Evolutionary conservation across 2,113 vertebrate species (phyloP).

Genomic region (Notothenia rossii): DNA sequence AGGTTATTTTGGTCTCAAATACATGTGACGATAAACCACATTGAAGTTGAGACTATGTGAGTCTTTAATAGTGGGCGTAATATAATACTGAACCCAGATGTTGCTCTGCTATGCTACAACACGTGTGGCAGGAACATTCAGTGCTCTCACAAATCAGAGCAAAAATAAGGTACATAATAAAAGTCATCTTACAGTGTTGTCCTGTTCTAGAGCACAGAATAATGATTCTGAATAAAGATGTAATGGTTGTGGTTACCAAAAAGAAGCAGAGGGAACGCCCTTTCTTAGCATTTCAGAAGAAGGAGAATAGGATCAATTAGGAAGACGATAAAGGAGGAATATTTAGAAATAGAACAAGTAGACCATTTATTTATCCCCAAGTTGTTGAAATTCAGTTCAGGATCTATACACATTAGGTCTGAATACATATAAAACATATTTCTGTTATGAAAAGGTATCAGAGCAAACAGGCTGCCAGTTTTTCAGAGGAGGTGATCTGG

Average conservation of each 20-base stretch:
- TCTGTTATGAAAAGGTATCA: no score
- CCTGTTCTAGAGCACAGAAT: neutral
- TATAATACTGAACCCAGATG: conserved; percentile 21
- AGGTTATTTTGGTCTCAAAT: neutral
- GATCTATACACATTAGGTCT: no score
- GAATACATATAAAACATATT: no score
- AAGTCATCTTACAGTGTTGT: neutral
- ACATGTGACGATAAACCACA: neutral
- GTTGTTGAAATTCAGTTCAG: no score
- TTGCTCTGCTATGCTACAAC: neutral
- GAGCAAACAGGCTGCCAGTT: no score
- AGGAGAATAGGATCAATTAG: no score
- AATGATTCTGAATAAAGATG: neutral
- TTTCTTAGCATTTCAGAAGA: neutral
- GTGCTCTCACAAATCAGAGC: neutral
- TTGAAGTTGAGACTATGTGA: neutral
- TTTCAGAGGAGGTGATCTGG: no score
- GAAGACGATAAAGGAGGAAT: no score
- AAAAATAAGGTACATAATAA: neutral
- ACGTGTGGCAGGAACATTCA: neutral
- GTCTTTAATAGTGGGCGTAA: conserved; percentile 2
- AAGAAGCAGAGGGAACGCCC: neutral
- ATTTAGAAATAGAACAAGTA: no score
- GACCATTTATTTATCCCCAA: no score
- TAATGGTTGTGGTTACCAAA: neutral